Conservation (phyloP, 2,113 vertebrate genomes). For the Mesitornis unicolor region DNA sequence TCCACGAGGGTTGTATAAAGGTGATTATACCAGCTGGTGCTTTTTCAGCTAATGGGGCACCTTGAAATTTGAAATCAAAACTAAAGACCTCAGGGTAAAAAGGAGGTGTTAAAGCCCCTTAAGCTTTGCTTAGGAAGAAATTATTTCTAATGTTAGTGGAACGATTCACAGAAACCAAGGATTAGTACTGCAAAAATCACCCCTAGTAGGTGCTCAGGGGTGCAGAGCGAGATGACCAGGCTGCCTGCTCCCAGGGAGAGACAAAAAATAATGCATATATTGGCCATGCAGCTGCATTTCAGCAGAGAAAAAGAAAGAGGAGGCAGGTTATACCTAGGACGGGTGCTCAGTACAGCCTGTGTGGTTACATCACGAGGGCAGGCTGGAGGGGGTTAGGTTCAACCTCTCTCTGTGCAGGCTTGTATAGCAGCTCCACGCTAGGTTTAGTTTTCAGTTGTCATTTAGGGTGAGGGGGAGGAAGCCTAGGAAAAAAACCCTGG, state of each 20-base stretch:
- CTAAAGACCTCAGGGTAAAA: background rate
- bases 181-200: accelerated
- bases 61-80: background rate
- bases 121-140: background rate
- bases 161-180: background rate
- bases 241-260: background rate
- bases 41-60: background rate
- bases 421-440: background rate
- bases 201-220: background rate
- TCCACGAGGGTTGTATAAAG: background rate
- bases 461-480: background rate
- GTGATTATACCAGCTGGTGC: background rate
- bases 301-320: background rate
- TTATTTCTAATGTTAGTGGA: background rate
- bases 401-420: background rate
- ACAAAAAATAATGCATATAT: too few relatives aligned
- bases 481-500: background rate
- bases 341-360: background rate
- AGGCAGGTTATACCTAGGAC: background rate
- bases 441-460: background rate
- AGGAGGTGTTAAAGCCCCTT: background rate
- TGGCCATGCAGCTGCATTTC: background rate
- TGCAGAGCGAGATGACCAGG: background rate
- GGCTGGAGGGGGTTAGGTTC: background rate
- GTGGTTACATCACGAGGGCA: background rate